Base-by-base conservation (phyloP, 2,888 invertebrate genomes). In the Tenthredo scrophulariae region DNA sequence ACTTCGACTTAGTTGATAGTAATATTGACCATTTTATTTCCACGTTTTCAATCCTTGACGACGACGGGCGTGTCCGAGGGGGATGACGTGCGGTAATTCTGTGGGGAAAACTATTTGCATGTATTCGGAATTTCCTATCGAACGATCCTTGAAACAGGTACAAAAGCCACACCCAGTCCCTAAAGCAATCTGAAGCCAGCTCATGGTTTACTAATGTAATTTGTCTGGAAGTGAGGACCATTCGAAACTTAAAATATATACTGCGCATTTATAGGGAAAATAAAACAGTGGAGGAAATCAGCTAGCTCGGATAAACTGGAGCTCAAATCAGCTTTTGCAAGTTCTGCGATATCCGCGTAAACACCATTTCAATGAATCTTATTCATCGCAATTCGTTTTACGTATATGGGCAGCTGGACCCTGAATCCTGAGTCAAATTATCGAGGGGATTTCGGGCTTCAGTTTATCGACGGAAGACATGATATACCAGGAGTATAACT, bases 101-200 rank as follows among this genome's bases (percentile, higher is more conserved):
- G 50, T 33, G 33, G 77, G 77, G 77, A 77, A 54, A 74, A 77
- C 46, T 54, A 74, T 74, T 74, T 74, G 77, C 54, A 77, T 77
- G 54, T 77, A 77, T 77, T 77, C 40, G 77, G 33, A 54, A 77
- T 54, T 54, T 54, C 29, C 54, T 77, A 77, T 77, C 77, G 77
- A 77, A 54, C 67, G 77, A 54, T 77, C 46, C 54, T 29, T 54
- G 18, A 29, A 29, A 77, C 54, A 54, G 50, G 50, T 77, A 77
- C 29, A 77, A 54, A 77, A 29, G 26, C 77, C 50, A 77, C 77
- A 33, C 50, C 77, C 77, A 40, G 29, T 77, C 77, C 77, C 77
- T 77, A 29, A 77, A 77, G 29, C 54, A 77, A 77, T 50, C 77
- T 54, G n/a, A 33, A 46, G 10, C 18, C 77, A 54, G 26, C 72